phyloP scores from a whole-genome alignment of 1,140 invertebrate genomes.

The Eriosoma lanigerum region DNA sequence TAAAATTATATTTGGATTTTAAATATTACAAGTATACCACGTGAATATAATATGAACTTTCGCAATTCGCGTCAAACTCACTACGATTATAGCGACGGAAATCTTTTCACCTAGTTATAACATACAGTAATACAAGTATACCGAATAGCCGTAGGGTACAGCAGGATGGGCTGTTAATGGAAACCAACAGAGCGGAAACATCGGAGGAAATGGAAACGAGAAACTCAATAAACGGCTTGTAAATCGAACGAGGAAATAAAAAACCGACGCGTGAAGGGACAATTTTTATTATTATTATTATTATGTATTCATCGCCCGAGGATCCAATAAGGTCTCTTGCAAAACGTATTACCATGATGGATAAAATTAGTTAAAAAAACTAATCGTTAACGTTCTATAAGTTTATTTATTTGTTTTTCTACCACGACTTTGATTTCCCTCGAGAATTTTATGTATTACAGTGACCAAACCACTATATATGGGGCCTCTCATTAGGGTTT shows the following conservation, averaged over 20 bases:
- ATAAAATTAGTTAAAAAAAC: too few relatives aligned
- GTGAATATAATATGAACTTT: too few relatives aligned
- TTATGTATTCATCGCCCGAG: constrained; percentile 26
- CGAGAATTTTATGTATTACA: not conserved
- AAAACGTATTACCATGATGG: constrained; percentile 32
- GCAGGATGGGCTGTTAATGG: constrained; percentile 24
- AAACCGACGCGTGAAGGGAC: not conserved
- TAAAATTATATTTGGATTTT: constrained; percentile 24
- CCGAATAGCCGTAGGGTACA: not conserved
- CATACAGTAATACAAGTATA: not conserved
- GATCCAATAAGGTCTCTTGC: not conserved
- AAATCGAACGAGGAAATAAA: constrained; percentile 22
- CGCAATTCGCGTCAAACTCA: too few relatives aligned
- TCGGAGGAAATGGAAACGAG: constrained; percentile 43
- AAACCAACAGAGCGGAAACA: constrained; percentile 44
- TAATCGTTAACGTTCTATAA: not conserved
- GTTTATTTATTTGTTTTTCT: not conserved
- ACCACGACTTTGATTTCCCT: constrained; percentile 36
- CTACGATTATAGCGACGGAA: not conserved
- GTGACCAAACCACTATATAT: constrained; percentile 1
- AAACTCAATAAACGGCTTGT: constrained; percentile 46
- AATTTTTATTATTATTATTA: not conserved
- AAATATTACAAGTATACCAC: too few relatives aligned
- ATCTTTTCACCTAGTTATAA: constrained; percentile 2
- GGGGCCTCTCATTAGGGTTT: constrained; percentile 9